Percentiles rank a stretch among this genome's conserved stretches.
phyloP scores from a whole-genome alignment of 1,140 invertebrate species.

The Cydia strobilella region DNA sequence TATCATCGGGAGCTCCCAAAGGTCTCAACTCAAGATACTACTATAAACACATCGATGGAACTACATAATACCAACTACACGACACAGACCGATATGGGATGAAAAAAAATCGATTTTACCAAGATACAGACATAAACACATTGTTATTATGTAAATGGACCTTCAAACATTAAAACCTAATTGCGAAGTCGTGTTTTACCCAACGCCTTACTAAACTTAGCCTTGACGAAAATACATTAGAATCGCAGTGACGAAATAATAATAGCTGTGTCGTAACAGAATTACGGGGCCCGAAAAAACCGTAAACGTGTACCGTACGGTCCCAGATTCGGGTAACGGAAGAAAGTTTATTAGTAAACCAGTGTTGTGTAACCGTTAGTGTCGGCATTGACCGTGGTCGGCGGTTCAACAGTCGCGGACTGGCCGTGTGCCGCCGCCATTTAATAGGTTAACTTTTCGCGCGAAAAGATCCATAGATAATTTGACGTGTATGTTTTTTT shows the following conservation, averaged over 20 bases:
- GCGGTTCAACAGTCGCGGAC: conserved; percentile 15
- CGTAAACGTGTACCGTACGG: conserved; percentile 69
- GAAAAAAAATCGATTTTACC: too few species aligned
- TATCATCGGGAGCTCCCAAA: background rate
- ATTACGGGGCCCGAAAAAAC: conserved; percentile 67
- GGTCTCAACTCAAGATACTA: background rate
- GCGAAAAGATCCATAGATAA: background rate
- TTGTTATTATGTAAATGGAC: too few species aligned
- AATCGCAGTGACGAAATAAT: conserved; percentile 35
- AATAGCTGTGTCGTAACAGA: conserved; percentile 74
- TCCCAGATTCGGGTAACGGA: conserved; percentile 74
- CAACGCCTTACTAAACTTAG: conserved; percentile 28
- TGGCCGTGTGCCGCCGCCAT: background rate
- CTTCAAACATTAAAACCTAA: background rate
- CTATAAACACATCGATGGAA: too few species aligned
- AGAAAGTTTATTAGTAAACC: conserved; percentile 72
- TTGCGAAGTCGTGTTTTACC: conserved; percentile 6
- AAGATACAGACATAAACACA: too few species aligned
- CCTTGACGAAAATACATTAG: conserved; percentile 31
- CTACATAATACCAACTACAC: background rate
- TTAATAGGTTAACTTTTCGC: background rate
- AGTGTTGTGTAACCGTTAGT: conserved; percentile 46
- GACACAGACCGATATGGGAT: too few species aligned
- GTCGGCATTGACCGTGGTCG: conserved; percentile 38
- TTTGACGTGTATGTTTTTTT: background rate